Evolutionary conservation across 2,797 vertebrate genomes (phyloP).

Genomic region (Todus mexicanus): DNA sequence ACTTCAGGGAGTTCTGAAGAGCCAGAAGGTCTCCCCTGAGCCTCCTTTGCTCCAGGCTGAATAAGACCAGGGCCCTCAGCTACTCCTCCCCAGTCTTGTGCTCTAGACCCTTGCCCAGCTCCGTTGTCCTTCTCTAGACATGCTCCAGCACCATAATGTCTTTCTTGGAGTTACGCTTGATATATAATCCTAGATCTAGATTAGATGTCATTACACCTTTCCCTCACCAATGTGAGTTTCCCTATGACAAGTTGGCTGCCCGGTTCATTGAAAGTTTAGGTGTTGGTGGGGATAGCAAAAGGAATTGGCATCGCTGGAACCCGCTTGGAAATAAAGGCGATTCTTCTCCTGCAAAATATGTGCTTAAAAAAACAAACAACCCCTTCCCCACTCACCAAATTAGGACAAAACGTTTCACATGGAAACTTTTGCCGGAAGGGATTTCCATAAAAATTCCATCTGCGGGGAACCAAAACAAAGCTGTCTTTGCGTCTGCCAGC

Average conservation of each 20-base stretch:
- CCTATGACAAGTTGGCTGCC: not conserved
- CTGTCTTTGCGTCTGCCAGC: not conserved
- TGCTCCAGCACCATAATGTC: no score
- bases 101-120: no score
- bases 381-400: not conserved
- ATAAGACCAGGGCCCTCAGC: no score
- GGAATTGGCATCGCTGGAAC: not conserved
- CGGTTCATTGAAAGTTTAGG: not conserved
- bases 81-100: no score
- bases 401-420: not conserved
- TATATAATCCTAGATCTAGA: no score
- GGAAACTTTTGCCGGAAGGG: not conserved
- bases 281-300: not conserved
- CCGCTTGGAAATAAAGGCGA: not conserved
- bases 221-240: not conserved
- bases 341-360: not conserved
- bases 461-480: not conserved
- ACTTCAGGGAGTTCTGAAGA: no score
- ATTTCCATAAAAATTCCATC: not conserved
- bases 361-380: not conserved
- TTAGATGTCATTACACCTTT: not conserved
- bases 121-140: no score
- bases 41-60: no score
- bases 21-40: no score
- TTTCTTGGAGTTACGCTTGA: no score